Base-by-base conservation (phyloP, 2,113 vertebrate species). In the Urocolius indicus region DNA sequence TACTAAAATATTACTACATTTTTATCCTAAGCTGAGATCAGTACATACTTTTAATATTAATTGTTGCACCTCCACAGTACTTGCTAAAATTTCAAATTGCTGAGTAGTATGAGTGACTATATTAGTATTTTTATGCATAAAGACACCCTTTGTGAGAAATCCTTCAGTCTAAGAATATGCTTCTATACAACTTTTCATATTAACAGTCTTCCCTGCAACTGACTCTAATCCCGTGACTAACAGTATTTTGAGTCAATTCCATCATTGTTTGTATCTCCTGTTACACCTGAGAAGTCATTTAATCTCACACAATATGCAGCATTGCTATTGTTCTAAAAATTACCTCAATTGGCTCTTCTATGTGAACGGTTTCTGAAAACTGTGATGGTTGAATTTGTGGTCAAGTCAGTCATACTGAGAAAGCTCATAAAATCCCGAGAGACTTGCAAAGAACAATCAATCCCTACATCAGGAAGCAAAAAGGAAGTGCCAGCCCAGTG, bases 401-500 rank as follows among this genome's bases (percentile, higher is more conserved):
- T 93, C 84, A 90, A 94, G 93, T 95, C 48, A 84, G 89, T 96
- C 92, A 75, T 97, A 96, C 93, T 83, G 66, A 97, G 85, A 97
- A 96, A 95, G 87, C 72, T 90, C 46, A 91, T 46, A 83, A 88
- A 93, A 88, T 96, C 97, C 95, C 80, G 0, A 45, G 97, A 89
- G 97, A 93, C 55, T 73, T 65, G 69, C 92, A 94, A 95, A 95
- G 96, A 98, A 98, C 97, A 97, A 98, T 97, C 94, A 89, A 91
- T 95, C 75, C 68, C 93, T 95, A 89, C 82, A 97, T 94, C 97
- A 98, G 98, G 97, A 98, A 98, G 96, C 95, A 96, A 98, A 96
- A 96, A 97, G 97, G 97, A 98, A 98, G 95, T 97, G 93, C 97
- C 95, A 98, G 94, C 97, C 97, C 98, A 98, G 84, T 97, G 97